These are phyloP conservation scores for Saimiri boliviensis DNA, from an alignment of 2,113 vertebrate species.

Conservation along the genomic window DNA sequence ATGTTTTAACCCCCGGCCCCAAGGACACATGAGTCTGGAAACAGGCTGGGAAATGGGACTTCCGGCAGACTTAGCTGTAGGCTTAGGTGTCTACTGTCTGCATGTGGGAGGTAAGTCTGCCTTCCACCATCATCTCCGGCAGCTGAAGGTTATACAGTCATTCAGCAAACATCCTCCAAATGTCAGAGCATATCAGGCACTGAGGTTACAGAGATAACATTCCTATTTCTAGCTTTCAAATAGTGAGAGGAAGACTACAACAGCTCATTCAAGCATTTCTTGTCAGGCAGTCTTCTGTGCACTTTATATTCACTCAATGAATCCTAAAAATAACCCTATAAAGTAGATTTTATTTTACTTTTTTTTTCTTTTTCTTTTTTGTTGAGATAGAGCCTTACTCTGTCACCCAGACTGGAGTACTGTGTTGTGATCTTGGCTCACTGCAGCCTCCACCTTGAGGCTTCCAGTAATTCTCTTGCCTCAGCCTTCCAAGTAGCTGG, in stretches of 20 bases:
- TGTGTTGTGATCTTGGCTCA: too few species aligned
- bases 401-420: too few species aligned
- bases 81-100: neutral
- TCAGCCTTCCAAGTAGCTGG: too few species aligned
- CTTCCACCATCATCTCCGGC: neutral
- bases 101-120: neutral
- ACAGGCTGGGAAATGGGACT: neutral
- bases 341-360: neutral
- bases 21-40: fast-evolving
- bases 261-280: neutral
- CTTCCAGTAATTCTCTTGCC: too few species aligned
- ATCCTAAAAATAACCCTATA: neutral
- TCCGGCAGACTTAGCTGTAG: neutral
- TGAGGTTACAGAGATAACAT: neutral
- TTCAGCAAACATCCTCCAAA: neutral
- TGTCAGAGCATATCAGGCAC: fast-evolving
- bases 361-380: neutral
- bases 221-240: neutral
- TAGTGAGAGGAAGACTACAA: neutral
- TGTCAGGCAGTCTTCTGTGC: neutral
- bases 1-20: neutral
- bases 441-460: too few species aligned
- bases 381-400: too few species aligned
- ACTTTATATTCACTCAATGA: neutral
- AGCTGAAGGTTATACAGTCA: neutral